These are phyloP conservation scores for Macrotrachela quadricornifera DNA, from an alignment of 1,140 invertebrate species.

Conservation along the genomic window DNA sequence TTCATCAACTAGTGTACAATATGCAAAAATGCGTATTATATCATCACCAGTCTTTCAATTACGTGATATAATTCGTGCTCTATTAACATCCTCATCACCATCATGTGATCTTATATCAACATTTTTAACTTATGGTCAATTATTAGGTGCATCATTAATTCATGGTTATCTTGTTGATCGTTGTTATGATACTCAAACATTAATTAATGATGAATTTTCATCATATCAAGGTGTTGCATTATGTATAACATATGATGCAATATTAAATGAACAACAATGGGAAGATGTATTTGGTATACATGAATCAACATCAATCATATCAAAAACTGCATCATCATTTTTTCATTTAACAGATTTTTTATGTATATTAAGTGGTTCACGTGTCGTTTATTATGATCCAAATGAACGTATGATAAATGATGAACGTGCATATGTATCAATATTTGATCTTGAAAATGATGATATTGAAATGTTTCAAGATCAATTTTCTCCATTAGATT, in stretches of 20 bases:
- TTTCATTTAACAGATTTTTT: constrained; percentile 10
- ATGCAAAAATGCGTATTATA: no score
- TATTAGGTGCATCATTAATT: no score
- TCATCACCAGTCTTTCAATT: no score
- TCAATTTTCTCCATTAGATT: constrained; percentile 8
- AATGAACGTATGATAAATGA: constrained; percentile 2
- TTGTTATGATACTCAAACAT: neutral
- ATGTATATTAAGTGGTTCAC: constrained; percentile 6
- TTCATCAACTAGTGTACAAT: no score
- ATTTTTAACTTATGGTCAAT: no score
- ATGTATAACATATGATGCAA: constrained; percentile 4
- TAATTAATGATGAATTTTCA: constrained; percentile 1
- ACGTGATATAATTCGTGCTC: no score
- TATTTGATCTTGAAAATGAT: constrained; percentile 9
- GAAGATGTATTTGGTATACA: constrained; percentile 6
- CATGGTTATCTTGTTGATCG: no score
- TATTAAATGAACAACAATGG: constrained; percentile 8
- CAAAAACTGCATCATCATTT: neutral
- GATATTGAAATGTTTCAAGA: constrained; percentile 6
- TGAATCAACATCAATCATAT: neutral
- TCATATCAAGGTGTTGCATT: constrained; percentile 5
- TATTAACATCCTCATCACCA: no score
- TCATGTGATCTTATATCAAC: no score
- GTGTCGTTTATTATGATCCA: constrained; percentile 7
- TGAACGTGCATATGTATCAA: constrained; percentile 5